phyloP scores from a whole-genome alignment of 1,140 invertebrate genomes.

The Meloidogyne hapla region DNA sequence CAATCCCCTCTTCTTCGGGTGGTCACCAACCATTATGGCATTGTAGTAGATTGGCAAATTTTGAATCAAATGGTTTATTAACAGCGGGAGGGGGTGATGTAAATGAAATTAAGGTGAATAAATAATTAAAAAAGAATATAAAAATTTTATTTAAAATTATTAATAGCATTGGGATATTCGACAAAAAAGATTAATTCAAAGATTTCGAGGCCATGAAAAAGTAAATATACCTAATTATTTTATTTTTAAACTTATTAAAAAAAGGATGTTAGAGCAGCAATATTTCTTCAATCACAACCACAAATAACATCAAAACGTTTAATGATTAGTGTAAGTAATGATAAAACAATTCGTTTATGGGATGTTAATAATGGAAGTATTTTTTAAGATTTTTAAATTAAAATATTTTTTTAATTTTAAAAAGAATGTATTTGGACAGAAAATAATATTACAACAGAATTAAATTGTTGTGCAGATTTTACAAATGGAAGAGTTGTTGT shows the following conservation, averaged over 20 bases:
- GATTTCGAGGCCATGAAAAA: slow-evolving; percentile 50
- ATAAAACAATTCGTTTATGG: slow-evolving; percentile 43
- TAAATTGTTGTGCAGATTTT: slow-evolving; percentile 45
- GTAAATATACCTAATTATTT: background rate
- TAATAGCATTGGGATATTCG: slow-evolving; percentile 47
- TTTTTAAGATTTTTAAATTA: background rate
- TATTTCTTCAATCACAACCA: slow-evolving; percentile 43
- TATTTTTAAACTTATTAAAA: background rate
- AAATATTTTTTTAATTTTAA: slow-evolving; percentile 8
- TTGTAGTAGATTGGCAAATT: slow-evolving; percentile 33
- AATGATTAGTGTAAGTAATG: slow-evolving; percentile 44
- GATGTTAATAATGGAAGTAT: slow-evolving; percentile 38
- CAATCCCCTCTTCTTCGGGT: slow-evolving; percentile 31
- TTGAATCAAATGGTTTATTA: slow-evolving; percentile 28
- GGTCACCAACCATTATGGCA: slow-evolving; percentile 34
- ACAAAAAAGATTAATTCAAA: slow-evolving; percentile 35
- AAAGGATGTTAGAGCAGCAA: slow-evolving; percentile 35
- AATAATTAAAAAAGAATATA: slow-evolving; percentile 35
- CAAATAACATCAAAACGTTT: slow-evolving; percentile 50
- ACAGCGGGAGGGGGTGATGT: slow-evolving; percentile 44
- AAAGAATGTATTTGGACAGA: slow-evolving; percentile 47
- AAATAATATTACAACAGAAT: slow-evolving; percentile 35
- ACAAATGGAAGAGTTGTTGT: slow-evolving; percentile 41
- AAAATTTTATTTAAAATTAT: background rate
- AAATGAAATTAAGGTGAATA: slow-evolving; percentile 40